A percentile compares a stretch with the other conserved stretches of the same genome.
Evolutionary conservation across 1,140 invertebrate genomes (phyloP).

Genomic region (Hypothenemus hampei): DNA sequence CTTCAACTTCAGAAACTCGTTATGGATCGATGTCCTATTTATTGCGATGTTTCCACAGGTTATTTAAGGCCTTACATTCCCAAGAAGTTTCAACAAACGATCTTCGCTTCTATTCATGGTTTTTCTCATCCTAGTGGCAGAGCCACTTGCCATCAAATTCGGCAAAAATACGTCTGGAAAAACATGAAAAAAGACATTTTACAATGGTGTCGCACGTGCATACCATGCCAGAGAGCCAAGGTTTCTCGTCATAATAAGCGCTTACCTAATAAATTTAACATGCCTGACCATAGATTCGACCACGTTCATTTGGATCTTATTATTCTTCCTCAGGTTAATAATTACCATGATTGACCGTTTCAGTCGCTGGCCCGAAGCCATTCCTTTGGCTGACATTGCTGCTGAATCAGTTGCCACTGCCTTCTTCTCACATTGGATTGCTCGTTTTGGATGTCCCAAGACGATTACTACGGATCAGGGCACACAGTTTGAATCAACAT

Average conservation of each 20-base stretch:
- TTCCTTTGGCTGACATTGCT: conserved; percentile 39
- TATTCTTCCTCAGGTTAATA: conserved; percentile 36
- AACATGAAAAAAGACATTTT: conserved; percentile 33
- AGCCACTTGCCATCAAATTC: conserved; percentile 23
- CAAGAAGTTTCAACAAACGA: background rate
- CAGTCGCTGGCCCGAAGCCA: conserved; percentile 46
- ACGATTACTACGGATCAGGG: conserved; percentile 46
- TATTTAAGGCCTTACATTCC: background rate
- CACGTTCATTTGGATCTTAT: conserved; percentile 42
- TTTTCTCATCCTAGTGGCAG: conserved; percentile 34
- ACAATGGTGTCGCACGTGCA: conserved; percentile 30
- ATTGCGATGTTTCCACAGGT: background rate
- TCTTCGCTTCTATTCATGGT: conserved; percentile 1
- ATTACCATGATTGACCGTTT: conserved; percentile 46
- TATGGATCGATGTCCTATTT: background rate
- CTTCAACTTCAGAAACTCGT: background rate
- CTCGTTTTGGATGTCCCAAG: conserved; percentile 42
- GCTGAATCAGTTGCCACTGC: conserved; percentile 40
- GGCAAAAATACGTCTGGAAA: conserved; percentile 29
- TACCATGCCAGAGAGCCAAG: conserved; percentile 38
- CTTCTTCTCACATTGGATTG: conserved; percentile 39
- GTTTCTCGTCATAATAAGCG: conserved; percentile 30
- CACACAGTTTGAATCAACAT: conserved; percentile 41
- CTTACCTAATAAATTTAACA: conserved; percentile 27
- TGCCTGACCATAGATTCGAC: conserved; percentile 31